Evolutionary conservation across 2,113 vertebrate species (phyloP).

Genomic region (Pica pica): DNA sequence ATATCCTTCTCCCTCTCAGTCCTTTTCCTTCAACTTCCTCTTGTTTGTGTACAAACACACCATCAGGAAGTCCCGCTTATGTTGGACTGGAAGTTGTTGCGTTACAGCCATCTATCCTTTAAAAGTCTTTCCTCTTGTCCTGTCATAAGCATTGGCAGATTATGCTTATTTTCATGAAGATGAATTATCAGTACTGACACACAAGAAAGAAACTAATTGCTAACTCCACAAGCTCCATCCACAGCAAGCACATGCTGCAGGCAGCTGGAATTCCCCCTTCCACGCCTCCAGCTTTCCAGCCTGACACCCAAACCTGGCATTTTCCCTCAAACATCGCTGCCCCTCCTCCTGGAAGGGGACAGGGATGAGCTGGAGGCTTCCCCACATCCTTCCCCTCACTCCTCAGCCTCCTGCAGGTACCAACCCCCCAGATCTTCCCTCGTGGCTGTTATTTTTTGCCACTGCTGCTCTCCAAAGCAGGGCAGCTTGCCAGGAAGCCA

Average conservation of each 20-base stretch:
- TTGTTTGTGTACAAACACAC: background rate
- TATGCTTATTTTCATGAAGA: background rate
- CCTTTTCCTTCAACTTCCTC: background rate
- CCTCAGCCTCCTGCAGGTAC: background rate
- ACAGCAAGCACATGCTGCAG: background rate
- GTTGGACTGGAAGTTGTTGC: background rate
- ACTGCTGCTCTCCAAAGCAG: background rate
- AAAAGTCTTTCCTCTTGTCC: background rate
- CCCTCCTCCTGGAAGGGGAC: background rate
- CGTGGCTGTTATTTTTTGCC: background rate
- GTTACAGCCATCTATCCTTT: background rate
- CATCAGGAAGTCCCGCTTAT: background rate
- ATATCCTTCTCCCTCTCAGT: background rate
- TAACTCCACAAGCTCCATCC: background rate
- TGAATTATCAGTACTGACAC: background rate
- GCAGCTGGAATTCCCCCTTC: background rate
- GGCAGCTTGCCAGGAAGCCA: background rate
- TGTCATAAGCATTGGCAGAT: background rate
- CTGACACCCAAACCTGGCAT: background rate
- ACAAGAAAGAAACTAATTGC: background rate
- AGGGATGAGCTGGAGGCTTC: fast-evolving
- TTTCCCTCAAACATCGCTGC: background rate
- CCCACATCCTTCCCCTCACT: background rate
- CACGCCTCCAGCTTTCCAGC: background rate
- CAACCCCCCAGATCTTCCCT: background rate